A percentile compares a stretch with the other conserved stretches of the same genome.
Conservation (phyloP, 2,888 invertebrate genomes). For the Germaria angustata region DNA sequence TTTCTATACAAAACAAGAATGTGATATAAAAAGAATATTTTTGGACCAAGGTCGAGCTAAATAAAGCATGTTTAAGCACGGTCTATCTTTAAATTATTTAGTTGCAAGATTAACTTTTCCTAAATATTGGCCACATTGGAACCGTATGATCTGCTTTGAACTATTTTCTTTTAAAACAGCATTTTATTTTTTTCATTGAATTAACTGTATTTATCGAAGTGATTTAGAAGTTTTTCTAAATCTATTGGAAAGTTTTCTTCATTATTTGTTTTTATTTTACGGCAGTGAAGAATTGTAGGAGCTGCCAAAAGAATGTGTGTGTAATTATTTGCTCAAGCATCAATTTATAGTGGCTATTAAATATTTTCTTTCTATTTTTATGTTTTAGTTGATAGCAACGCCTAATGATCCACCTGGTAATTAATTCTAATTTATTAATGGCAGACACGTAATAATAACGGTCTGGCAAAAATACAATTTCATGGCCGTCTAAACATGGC, state of each 20-base stretch:
- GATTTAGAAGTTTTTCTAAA: constrained; percentile 50
- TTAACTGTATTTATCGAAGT: constrained; percentile 41
- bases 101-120: too few relatives aligned
- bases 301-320: constrained; percentile 37
- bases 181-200: constrained; percentile 25
- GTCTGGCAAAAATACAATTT: constrained; percentile 21
- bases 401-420: constrained; percentile 66
- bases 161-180: neutral
- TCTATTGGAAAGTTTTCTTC: too few relatives aligned
- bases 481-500: neutral
- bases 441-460: constrained; percentile 63
- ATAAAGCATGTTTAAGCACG: too few relatives aligned
- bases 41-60: too few relatives aligned
- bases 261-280: constrained; percentile 1
- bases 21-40: too few relatives aligned
- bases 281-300: constrained; percentile 37
- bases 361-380: constrained; percentile 5
- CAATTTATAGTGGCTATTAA: constrained; percentile 50
- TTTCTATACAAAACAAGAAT: too few relatives aligned
- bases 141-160: too few relatives aligned
- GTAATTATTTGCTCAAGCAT: neutral
- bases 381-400: constrained; percentile 61
- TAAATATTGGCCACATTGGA: too few relatives aligned
- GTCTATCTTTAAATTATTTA: too few relatives aligned
- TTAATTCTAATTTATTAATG: constrained; percentile 66